These are phyloP conservation scores for Neogale vison DNA, from an alignment of 2,113 vertebrate species.

Conservation along the genomic window DNA sequence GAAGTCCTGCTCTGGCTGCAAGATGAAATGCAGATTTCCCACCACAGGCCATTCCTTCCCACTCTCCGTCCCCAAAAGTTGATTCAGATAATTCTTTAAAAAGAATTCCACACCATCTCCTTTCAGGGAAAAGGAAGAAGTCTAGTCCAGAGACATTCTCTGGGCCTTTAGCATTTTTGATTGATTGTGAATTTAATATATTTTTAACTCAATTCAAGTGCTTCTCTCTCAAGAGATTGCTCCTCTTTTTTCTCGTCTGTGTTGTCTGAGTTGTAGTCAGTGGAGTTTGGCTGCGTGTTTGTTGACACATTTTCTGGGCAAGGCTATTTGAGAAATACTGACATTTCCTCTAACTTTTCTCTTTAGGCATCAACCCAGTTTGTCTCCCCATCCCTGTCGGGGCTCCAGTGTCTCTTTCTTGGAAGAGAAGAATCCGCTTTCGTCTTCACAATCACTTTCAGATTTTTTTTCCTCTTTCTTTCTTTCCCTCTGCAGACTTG, in stretches of 20 bases:
- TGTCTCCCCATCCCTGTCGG: constrained; percentile 49
- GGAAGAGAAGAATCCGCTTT: constrained; percentile 57
- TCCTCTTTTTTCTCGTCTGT: constrained; percentile 39
- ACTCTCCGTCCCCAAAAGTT: background rate
- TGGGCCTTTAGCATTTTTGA: constrained; percentile 63
- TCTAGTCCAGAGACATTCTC: constrained; percentile 53
- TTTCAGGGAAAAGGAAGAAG: constrained; percentile 20
- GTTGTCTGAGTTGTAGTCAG: constrained; percentile 31
- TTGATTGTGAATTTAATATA: constrained; percentile 69
- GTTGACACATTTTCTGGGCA: constrained; percentile 72
- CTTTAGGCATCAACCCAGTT: constrained; percentile 66
- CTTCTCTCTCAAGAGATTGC: constrained; percentile 51
- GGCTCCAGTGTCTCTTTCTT: constrained; percentile 55
- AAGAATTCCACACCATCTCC: constrained; percentile 30
- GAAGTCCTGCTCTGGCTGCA: background rate
- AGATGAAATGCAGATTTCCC: constrained; percentile 28
- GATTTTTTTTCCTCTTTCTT: constrained; percentile 47
- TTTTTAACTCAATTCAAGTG: constrained; percentile 74
- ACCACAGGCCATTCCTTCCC: background rate
- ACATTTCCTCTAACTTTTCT: constrained; percentile 76
- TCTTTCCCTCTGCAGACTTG: constrained; percentile 53
- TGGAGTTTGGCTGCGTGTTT: constrained; percentile 64
- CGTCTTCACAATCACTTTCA: constrained; percentile 46
- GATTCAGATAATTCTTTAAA: constrained; percentile 38
- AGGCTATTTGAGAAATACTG: constrained; percentile 72